phyloP scores from a whole-genome alignment of 2,113 vertebrate species.

The Brachionichthys hirsutus region DNA sequence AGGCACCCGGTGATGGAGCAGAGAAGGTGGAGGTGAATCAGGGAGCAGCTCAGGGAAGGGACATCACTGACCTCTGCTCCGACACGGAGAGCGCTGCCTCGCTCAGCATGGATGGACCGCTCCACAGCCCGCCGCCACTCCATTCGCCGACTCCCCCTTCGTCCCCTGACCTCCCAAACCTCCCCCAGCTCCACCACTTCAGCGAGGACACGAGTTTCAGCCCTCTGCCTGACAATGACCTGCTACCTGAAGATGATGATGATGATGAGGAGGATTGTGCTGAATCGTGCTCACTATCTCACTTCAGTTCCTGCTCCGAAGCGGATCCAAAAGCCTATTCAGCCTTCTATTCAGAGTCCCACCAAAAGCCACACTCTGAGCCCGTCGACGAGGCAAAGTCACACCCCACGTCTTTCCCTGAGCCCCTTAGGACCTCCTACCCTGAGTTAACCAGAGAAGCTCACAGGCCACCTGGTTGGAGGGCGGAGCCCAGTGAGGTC shows the following conservation, averaged over 20 bases:
- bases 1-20: background rate
- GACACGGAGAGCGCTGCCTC: conserved; percentile 74
- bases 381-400: conserved; percentile 50
- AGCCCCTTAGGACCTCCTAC: conserved; percentile 59
- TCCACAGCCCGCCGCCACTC: conserved; percentile 70
- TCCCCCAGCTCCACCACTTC: conserved; percentile 67
- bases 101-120: conserved; percentile 75
- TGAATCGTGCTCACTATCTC: conserved; percentile 54
- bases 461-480: conserved; percentile 21
- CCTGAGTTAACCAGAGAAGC: conserved; percentile 53
- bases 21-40: conserved; percentile 42
- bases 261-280: conserved; percentile 55
- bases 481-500: conserved; percentile 25
- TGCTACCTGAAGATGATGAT: conserved; percentile 57
- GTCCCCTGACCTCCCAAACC: conserved; percentile 56
- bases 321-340: conserved; percentile 65
- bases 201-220: conserved; percentile 60
- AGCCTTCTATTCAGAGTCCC: conserved; percentile 63
- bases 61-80: conserved; percentile 60
- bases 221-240: conserved; percentile 58
- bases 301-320: conserved; percentile 45
- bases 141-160: conserved; percentile 69
- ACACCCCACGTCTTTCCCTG: conserved; percentile 58
- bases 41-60: conserved; percentile 55
- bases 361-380: conserved; percentile 58